A percentile compares a stretch with the other conserved stretches of the same genome.
phyloP scores from a whole-genome alignment of 2,888 invertebrate genomes.

The Eulithis testata region DNA sequence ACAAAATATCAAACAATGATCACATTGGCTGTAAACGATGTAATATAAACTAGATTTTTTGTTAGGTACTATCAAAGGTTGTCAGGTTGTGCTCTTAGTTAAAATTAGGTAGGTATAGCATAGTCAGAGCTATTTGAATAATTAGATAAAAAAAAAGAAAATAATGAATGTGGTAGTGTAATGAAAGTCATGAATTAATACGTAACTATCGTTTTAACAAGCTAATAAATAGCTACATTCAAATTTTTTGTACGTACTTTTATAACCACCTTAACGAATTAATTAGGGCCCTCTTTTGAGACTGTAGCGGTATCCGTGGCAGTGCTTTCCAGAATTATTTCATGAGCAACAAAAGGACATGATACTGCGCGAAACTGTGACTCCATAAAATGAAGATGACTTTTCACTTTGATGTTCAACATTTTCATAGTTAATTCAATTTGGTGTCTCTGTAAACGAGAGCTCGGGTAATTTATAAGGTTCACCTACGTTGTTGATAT shows the following conservation, averaged over 20 bases:
- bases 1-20: not conserved
- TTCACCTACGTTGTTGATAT: slow-evolving; percentile 79
- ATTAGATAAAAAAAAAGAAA: too few relatives aligned
- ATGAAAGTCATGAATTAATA: too few relatives aligned
- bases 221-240: too few relatives aligned
- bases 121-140: too few relatives aligned
- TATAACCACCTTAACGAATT: slow-evolving; percentile 75
- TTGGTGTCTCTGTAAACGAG: slow-evolving; percentile 81
- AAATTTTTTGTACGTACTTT: not conserved
- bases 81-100: too few relatives aligned
- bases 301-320: slow-evolving; percentile 52
- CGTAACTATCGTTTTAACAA: too few relatives aligned
- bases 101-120: too few relatives aligned
- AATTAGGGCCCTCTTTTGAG: slow-evolving; percentile 66
- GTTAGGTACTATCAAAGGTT: too few relatives aligned
- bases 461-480: slow-evolving; percentile 76
- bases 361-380: slow-evolving; percentile 75
- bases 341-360: slow-evolving; percentile 64
- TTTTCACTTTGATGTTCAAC: slow-evolving; percentile 78
- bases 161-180: too few relatives aligned
- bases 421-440: slow-evolving; percentile 78
- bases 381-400: slow-evolving; percentile 73
- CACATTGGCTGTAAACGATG: too few relatives aligned
- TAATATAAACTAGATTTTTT: too few relatives aligned
- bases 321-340: slow-evolving; percentile 73